A percentile compares a stretch with the other conserved stretches of the same genome.
Evolutionary conservation across 2,888 invertebrate genomes (phyloP).

Genomic region (Leptarthrus brevirostris): DNA sequence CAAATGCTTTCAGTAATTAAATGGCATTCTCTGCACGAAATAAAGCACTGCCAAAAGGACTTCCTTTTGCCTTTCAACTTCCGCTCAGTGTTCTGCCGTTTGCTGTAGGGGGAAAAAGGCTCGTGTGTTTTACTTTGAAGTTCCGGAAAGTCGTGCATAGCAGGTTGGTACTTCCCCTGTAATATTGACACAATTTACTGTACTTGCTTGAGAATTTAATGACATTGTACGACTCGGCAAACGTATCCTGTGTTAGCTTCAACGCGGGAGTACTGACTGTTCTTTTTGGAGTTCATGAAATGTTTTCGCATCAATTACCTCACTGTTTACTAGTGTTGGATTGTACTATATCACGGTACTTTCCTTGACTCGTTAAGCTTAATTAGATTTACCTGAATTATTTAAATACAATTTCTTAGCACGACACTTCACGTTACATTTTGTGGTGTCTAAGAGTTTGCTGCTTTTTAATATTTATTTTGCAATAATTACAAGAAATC

Average conservation of each 20-base stretch:
- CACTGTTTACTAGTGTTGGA: neutral
- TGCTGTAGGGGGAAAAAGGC: neutral
- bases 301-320: constrained; percentile 13
- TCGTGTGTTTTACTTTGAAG: neutral
- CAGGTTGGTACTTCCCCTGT: neutral
- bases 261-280: neutral
- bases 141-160: neutral
- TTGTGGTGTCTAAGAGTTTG: too few species aligned
- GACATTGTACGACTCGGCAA: neutral
- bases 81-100: neutral
- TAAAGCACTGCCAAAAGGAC: constrained; percentile 10
- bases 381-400: constrained; percentile 20
- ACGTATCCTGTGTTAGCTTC: neutral
- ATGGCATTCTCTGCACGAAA: constrained; percentile 19
- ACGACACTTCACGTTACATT: too few species aligned
- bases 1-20: constrained; percentile 34
- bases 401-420: neutral
- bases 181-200: constrained; percentile 39
- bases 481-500: too few species aligned
- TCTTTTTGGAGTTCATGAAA: neutral
- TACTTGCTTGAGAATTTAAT: constrained; percentile 29
- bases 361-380: constrained; percentile 1
- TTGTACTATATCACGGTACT: too few species aligned
- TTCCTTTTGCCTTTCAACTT: constrained; percentile 14
- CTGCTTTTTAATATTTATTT: too few species aligned